Conservation (phyloP, 2,888 invertebrate genomes). For the Matsumyia berberina region DNA sequence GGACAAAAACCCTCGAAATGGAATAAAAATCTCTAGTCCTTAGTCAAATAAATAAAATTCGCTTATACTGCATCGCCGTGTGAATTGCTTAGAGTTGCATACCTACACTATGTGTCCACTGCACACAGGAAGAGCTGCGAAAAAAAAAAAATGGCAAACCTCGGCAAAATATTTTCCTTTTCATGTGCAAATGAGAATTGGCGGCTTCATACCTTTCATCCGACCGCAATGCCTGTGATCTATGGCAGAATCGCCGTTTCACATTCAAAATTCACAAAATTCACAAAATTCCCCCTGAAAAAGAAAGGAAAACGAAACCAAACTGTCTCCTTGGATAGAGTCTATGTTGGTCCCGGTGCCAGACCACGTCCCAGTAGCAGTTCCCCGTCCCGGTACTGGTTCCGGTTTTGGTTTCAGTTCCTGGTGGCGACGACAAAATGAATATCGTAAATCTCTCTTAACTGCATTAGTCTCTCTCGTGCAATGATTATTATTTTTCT, state of each 20-base stretch:
- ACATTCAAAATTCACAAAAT: conserved; percentile 24
- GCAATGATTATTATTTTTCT: conserved; percentile 68
- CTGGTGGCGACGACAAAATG: conserved; percentile 65
- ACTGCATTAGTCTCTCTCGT: conserved; percentile 68
- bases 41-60: conserved; percentile 39
- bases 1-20: not conserved
- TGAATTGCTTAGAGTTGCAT: conserved; percentile 22
- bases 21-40: conserved; percentile 19
- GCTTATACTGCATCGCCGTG: conserved; percentile 21
- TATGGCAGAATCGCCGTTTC: conserved; percentile 29
- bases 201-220: conserved; percentile 27
- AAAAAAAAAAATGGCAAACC: not conserved
- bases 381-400: not conserved
- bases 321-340: conserved; percentile 1
- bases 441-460: conserved; percentile 74
- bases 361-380: not conserved
- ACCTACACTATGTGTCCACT: not conserved
- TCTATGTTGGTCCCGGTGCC: conserved; percentile 7
- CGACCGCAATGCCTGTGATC: conserved; percentile 41
- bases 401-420: conserved; percentile 36
- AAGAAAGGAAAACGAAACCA: conserved; percentile 11
- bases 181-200: conserved; percentile 57
- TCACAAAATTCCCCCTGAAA: too few species aligned
- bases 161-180: conserved; percentile 24
- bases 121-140: not conserved